These are phyloP conservation scores for Epizoanthus fatuus DNA, from an alignment of 92 coral and sea anemone genomes.

Conservation along the genomic window DNA sequence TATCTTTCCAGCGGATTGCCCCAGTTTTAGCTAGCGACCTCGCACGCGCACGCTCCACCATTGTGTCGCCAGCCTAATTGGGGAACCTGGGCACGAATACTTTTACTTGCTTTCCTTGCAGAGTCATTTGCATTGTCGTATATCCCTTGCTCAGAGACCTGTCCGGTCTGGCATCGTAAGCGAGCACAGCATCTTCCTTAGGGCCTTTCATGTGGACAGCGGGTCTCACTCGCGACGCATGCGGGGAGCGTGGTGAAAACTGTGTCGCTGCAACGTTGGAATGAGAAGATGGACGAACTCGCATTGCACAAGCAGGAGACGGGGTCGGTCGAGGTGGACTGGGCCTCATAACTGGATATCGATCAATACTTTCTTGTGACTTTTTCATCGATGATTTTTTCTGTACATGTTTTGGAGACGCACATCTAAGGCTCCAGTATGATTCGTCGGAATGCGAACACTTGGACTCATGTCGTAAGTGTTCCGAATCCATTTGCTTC, in stretches of 20 bases:
- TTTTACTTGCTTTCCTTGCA: conserved; percentile 61
- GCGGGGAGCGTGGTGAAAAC: neutral
- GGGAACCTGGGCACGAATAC: conserved; percentile 67
- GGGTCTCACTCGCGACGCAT: conserved; percentile 3
- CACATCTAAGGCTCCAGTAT: neutral
- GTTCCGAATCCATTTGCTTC: neutral
- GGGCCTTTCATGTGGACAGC: neutral
- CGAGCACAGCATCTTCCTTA: conserved; percentile 12
- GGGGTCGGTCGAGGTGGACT: neutral
- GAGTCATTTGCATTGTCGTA: conserved; percentile 61
- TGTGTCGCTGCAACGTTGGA: neutral
- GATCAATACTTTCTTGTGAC: neutral
- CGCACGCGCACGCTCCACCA: conserved; percentile 4
- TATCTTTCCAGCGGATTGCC: neutral
- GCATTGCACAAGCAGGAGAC: neutral
- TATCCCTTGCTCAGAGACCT: conserved; percentile 61
- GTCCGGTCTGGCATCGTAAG: conserved; percentile 64
- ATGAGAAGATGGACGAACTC: no score
- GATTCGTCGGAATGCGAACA: neutral
- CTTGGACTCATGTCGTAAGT: neutral
- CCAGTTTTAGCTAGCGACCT: conserved; percentile 3
- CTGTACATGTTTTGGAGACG: no score
- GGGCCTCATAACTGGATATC: neutral
- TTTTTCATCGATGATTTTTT: neutral
- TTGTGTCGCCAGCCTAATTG: neutral